phyloP scores from a whole-genome alignment of 2,797 vertebrate species.

The Denticeps clupeoides region DNA sequence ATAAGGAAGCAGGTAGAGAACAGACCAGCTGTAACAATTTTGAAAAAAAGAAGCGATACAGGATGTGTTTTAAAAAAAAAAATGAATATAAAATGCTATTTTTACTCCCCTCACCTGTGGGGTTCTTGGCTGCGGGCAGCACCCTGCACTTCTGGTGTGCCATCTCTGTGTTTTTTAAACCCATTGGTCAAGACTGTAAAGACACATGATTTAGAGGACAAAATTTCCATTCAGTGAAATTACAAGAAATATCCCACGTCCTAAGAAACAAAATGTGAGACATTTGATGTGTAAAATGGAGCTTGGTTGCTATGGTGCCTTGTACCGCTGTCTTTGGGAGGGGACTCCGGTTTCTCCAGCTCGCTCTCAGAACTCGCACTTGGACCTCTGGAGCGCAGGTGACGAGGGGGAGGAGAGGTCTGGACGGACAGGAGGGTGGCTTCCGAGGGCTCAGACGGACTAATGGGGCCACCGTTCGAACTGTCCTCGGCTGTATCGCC shows the following conservation, averaged over 20 bases:
- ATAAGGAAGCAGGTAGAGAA: background rate
- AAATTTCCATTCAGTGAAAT: background rate
- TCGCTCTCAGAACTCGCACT: constrained; percentile 59
- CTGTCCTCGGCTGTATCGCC: constrained; percentile 45
- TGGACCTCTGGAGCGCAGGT: constrained; percentile 65
- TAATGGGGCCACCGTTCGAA: constrained; percentile 30
- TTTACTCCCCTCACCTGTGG: constrained; percentile 43
- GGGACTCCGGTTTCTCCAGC: constrained; percentile 55
- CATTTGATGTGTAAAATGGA: background rate
- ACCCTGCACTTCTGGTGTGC: constrained; percentile 59
- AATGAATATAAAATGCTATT: too few relatives aligned
- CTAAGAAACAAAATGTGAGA: too few relatives aligned
- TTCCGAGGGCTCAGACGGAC: constrained; percentile 28
- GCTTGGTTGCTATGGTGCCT: background rate
- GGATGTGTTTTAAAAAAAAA: background rate
- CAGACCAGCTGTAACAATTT: background rate
- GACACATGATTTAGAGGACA: background rate
- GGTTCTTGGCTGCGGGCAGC: constrained; percentile 34
- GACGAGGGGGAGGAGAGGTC: constrained; percentile 45
- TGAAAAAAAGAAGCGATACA: background rate
- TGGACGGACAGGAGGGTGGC: constrained; percentile 33
- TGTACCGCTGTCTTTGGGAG: constrained; percentile 62
- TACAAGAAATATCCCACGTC: too few relatives aligned
- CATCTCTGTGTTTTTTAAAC: constrained; percentile 58
- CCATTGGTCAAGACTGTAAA: constrained; percentile 75